Evolutionary conservation across 1,140 invertebrate species (phyloP).

Genomic region (Papilio aristodemus): DNA sequence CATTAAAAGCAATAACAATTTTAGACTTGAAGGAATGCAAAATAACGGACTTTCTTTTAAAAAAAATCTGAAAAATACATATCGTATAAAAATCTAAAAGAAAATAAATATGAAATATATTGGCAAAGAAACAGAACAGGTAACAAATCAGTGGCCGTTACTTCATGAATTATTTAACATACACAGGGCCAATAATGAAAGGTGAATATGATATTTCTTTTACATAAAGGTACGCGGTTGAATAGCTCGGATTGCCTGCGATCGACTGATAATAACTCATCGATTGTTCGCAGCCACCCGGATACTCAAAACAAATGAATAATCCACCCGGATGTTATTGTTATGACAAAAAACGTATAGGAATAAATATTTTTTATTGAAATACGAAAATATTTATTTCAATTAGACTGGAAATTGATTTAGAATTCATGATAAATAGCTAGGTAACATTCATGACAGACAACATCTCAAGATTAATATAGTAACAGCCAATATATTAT

Average conservation of each 20-base stretch:
- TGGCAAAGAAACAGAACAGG: not conserved
- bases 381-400: constrained; percentile 1
- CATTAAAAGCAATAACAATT: too few species aligned
- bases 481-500: too few species aligned
- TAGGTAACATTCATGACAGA: too few species aligned
- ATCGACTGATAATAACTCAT: constrained; percentile 50
- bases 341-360: constrained; percentile 1
- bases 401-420: not conserved
- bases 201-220: constrained; percentile 45
- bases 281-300: constrained; percentile 41
- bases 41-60: too few species aligned
- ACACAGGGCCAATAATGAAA: constrained; percentile 43
- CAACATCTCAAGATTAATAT: too few species aligned
- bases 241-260: constrained; percentile 39
- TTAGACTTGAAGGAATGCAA: too few species aligned
- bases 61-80: too few species aligned
- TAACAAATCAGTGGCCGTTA: constrained; percentile 24
- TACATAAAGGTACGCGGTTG: constrained; percentile 39
- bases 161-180: constrained; percentile 43
- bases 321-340: not conserved
- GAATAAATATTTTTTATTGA: not conserved
- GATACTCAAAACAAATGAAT: constrained; percentile 26
- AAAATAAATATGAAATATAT: not conserved
- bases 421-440: too few species aligned
- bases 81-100: not conserved